Evolutionary conservation across 1,140 invertebrate genomes (phyloP), one percentile per base, ranked within the genome.

Genomic region (Dolichoris vasculosae): DNA sequence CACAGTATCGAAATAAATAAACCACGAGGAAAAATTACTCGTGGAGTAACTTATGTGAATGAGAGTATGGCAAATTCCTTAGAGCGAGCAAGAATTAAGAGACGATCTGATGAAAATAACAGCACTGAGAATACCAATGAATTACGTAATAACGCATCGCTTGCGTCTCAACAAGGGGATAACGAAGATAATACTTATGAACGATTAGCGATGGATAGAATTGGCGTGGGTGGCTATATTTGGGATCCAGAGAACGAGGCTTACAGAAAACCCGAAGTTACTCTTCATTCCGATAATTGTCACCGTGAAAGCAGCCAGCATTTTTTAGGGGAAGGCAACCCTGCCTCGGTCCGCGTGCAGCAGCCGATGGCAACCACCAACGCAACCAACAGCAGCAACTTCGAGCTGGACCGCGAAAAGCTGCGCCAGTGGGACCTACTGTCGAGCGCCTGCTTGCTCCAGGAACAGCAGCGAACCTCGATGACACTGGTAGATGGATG

Each of bases 381-480:
- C 77, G 63, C 77, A 51, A 67, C 86, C 30, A 86, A 88, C 82
- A 81, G 88, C 81, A 86, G 87, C n/a, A 86, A 88, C 35, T 95
- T 95, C 94, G 96, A 97, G 90, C 95, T 97, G 88, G 97, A 97
- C 93, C 95, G 97, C 88, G 97, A 97, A 93, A 97, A 96, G 87
- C 94, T 97, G 87, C 94, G 97, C 51, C 97, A 97, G 90, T 97
- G 97, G 97, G 97, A 97, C 93, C 94, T 97, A 86, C 95, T 97
- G 95, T 97, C 97, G 69, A 97, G 96, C 94, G 96, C 95, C 86
- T 94, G 94, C 90, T 93, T 94, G 78, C 91, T 93, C 88, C 92
- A 93, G 89, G 93, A 93, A 87, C 92, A 93, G 89, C 91, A 93
- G 86, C 91, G 91, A 51, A 87, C 85, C 59, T 90, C 90, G 87